Conservation (phyloP, 2,113 vertebrate species). For the Callospermophilus lateralis region DNA sequence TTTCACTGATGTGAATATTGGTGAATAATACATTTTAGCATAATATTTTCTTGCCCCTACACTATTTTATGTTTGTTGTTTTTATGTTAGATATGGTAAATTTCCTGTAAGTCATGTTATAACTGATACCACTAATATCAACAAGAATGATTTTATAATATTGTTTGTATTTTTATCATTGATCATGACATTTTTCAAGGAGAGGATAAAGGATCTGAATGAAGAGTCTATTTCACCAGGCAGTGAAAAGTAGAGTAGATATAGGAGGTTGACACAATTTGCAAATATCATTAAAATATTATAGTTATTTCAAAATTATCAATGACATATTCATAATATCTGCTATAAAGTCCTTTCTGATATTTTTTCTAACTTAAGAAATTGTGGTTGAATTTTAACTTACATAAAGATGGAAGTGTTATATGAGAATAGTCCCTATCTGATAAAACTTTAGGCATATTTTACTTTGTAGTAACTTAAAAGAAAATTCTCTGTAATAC, state of each 20-base stretch:
- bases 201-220: constrained; percentile 36
- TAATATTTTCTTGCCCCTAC: not conserved
- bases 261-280: not conserved
- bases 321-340: constrained; percentile 42
- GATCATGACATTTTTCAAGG: not conserved
- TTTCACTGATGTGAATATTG: not conserved
- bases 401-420: not conserved
- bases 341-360: not conserved
- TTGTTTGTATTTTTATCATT: not conserved
- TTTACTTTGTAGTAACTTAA: constrained; percentile 23
- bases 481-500: not conserved
- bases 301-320: constrained; percentile 45
- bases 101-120: not conserved
- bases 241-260: not conserved
- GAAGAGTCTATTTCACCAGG: not conserved
- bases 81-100: not conserved
- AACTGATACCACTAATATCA: not conserved
- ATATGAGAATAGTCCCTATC: not conserved
- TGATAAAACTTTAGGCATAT: not conserved
- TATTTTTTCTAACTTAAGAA: constrained; percentile 56
- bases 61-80: not conserved
- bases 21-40: not conserved
- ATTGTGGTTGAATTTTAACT: constrained; percentile 9
- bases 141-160: not conserved
- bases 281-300: constrained; percentile 51